Conservation (phyloP, 1,140 invertebrate genomes). For the Marisa cornuarietis region DNA sequence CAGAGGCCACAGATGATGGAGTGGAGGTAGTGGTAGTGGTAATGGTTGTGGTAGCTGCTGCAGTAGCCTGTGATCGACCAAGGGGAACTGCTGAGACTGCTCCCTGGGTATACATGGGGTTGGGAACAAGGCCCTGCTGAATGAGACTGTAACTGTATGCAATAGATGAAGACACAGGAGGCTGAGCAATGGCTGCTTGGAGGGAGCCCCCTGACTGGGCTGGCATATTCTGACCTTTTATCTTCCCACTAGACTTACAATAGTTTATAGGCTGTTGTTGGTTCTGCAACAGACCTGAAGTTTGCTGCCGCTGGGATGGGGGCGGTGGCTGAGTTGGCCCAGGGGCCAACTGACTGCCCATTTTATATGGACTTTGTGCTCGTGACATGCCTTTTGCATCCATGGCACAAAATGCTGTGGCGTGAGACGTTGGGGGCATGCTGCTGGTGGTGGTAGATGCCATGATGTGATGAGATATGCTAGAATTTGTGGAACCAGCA, state of each 20-base stretch:
- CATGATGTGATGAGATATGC: conserved; percentile 36
- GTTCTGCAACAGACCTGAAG: conserved; percentile 14
- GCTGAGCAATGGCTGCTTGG: conserved; percentile 50
- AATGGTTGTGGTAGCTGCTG: conserved; percentile 19
- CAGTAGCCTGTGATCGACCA: conserved; percentile 27
- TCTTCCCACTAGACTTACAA: conserved; percentile 37
- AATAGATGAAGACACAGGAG: conserved; percentile 52
- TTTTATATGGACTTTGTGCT: conserved; percentile 58
- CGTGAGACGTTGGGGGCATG: conserved; percentile 17
- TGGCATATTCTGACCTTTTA: conserved; percentile 10
- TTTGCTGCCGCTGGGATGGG: neutral
- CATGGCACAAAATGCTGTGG: conserved; percentile 38
- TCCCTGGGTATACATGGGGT: conserved; percentile 63
- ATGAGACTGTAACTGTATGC: conserved; percentile 62
- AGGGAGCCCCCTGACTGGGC: conserved; percentile 10
- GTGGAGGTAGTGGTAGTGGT: conserved; percentile 8
- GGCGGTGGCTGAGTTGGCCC: conserved; percentile 13
- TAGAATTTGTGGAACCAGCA: conserved; percentile 43
- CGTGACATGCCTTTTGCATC: conserved; percentile 42
- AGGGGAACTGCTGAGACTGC: conserved; percentile 19
- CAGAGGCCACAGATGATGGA: conserved; percentile 14
- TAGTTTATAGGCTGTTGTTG: conserved; percentile 60
- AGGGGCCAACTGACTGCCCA: conserved; percentile 49
- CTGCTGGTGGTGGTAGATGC: conserved; percentile 7
- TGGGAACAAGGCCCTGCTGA: conserved; percentile 67